These are phyloP conservation scores for Apostichopus parvimensis DNA, from an alignment of 35 echinoderm and acorn worm genomes.

Conservation along the genomic window DNA sequence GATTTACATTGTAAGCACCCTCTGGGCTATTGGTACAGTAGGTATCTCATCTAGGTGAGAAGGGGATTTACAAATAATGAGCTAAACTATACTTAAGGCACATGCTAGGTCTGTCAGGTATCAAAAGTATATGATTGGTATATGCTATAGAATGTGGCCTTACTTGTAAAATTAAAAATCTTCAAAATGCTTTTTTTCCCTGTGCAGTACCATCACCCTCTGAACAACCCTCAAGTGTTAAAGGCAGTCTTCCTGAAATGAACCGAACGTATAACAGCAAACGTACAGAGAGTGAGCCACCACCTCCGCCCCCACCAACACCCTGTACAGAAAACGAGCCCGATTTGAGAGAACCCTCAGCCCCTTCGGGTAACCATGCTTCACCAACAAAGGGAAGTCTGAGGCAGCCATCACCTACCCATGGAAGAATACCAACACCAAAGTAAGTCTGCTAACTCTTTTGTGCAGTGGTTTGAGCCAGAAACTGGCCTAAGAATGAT, in stretches of 20 bases:
- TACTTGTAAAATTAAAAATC: too few relatives aligned
- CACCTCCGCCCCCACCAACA: slow-evolving; percentile 15
- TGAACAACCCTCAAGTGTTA: slow-evolving; percentile 4
- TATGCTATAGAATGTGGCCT: too few relatives aligned
- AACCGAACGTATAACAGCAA: slow-evolving; percentile 9
- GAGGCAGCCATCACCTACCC: slow-evolving; percentile 14
- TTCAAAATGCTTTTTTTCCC: background rate
- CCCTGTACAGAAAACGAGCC: slow-evolving; percentile 43
- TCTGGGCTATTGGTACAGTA: too few relatives aligned
- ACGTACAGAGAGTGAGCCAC: slow-evolving; percentile 22
- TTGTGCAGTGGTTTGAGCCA: too few relatives aligned
- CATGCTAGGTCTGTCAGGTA: too few relatives aligned
- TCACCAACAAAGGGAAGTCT: background rate
- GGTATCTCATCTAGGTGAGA: too few relatives aligned
- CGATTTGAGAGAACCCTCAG: background rate
- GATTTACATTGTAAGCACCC: too few relatives aligned
- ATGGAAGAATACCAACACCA: slow-evolving; percentile 41
- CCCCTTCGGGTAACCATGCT: background rate
- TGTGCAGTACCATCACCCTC: background rate
- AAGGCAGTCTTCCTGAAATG: slow-evolving; percentile 31
- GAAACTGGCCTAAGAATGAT: too few relatives aligned
- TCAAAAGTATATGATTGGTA: too few relatives aligned
- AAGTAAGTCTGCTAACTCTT: background rate
- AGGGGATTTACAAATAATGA: too few relatives aligned
- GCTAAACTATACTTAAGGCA: too few relatives aligned